A percentile compares a stretch with the other conserved stretches of the same genome.
phyloP scores from a whole-genome alignment of 2,888 invertebrate species.

The Blastobasis lacticolella region DNA sequence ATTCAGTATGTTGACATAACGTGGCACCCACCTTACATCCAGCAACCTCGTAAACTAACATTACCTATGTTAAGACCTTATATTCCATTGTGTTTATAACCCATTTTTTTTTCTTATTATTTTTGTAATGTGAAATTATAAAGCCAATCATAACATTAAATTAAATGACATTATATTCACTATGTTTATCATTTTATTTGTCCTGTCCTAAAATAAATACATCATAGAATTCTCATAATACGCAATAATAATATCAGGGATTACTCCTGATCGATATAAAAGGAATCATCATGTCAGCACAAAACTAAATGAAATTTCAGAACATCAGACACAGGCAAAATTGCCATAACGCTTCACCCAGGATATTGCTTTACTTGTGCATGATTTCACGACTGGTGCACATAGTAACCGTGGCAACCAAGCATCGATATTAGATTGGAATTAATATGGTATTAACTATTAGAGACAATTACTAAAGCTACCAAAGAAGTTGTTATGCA shows the following conservation, averaged over 20 bases:
- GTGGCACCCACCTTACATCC: conserved; percentile 67
- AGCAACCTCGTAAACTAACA: conserved; percentile 14
- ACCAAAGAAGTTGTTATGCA: too few relatives aligned
- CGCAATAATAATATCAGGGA: too few relatives aligned
- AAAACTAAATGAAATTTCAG: too few relatives aligned
- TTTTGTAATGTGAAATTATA: not conserved
- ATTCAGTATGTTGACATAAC: conserved; percentile 37
- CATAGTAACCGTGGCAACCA: not conserved
- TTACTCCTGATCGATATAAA: too few relatives aligned
- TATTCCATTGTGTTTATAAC: not conserved
- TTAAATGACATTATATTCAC: not conserved
- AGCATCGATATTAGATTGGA: not conserved
- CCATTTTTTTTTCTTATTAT: not conserved
- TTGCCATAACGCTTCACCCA: not conserved
- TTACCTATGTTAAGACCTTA: not conserved
- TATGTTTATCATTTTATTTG: not conserved
- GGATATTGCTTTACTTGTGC: conserved; percentile 4
- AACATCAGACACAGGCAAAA: not conserved
- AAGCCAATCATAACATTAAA: not conserved
- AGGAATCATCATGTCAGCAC: too few relatives aligned
- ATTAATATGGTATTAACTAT: not conserved
- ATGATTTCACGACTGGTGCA: conserved; percentile 4
- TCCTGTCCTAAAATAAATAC: not conserved
- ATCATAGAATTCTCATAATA: not conserved
- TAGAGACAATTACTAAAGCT: not conserved